A percentile compares a stretch with the other conserved stretches of the same genome.
Evolutionary conservation across 2,888 invertebrate genomes (phyloP).

Genomic region (Acanthacorydalis orientalis): DNA sequence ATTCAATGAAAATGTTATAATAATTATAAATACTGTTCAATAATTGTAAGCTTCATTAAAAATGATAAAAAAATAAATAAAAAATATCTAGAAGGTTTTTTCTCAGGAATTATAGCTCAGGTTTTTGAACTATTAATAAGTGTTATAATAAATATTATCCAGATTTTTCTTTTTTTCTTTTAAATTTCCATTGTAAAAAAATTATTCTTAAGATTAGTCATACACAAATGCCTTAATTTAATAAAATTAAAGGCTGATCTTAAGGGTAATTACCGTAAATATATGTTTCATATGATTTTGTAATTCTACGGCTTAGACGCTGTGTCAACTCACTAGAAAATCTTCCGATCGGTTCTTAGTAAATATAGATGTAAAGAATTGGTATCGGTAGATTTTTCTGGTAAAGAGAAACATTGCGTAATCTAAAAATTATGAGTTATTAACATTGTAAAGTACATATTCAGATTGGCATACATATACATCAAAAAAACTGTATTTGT

Average conservation of each 20-base stretch:
- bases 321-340: neutral
- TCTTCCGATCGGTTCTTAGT: too few relatives aligned
- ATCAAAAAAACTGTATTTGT: neutral
- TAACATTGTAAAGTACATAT: neutral
- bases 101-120: conserved; percentile 30
- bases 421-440: neutral
- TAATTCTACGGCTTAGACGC: neutral
- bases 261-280: neutral
- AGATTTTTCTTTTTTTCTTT: too few relatives aligned
- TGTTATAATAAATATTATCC: too few relatives aligned
- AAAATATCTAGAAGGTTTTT: conserved; percentile 14
- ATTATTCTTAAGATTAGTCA: too few relatives aligned
- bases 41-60: too few relatives aligned
- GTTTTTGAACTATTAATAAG: conserved; percentile 10
- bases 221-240: too few relatives aligned
- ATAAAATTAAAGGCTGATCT: neutral
- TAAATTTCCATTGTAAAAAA: too few relatives aligned
- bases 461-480: conserved; percentile 7
- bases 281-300: neutral
- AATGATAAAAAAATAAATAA: neutral
- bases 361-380: too few relatives aligned
- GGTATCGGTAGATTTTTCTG: neutral
- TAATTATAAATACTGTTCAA: neutral
- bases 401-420: neutral
- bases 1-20: neutral